These are phyloP conservation scores for Butorides virescens DNA, from an alignment of 2,113 vertebrate genomes.

Conservation along the genomic window DNA sequence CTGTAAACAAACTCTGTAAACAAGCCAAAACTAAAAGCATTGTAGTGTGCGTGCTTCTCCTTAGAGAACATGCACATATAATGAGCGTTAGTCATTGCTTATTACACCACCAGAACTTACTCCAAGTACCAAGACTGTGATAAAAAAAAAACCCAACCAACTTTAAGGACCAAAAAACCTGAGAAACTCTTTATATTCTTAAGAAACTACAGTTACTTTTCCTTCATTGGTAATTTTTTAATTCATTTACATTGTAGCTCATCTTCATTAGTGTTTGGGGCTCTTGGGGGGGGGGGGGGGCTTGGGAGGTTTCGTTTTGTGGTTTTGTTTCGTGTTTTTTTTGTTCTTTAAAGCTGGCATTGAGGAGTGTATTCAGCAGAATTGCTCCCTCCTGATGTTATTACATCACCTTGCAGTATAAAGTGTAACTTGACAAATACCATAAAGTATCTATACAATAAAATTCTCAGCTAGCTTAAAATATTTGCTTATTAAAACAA, in stretches of 20 bases:
- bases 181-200: not conserved
- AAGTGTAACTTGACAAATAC: not conserved
- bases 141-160: not conserved
- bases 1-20: not conserved
- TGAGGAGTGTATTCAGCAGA: not conserved
- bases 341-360: not conserved
- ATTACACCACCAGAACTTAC: not conserved
- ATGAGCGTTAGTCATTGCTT: not conserved
- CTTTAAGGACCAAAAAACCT: not conserved
- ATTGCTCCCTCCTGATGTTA: not conserved
- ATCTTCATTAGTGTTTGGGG: not conserved
- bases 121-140: not conserved
- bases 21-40: not conserved
- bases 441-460: not conserved
- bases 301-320: not conserved
- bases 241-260: not conserved
- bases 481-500: not conserved
- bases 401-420: not conserved
- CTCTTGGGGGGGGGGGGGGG: too few relatives aligned
- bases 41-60: rapidly evolving
- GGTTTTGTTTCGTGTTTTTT: too few relatives aligned
- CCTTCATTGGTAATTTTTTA: not conserved
- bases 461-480: not conserved
- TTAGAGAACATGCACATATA: not conserved
- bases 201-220: not conserved